Evolutionary conservation across 2,113 vertebrate genomes (phyloP).

Genomic region (Balaeniceps rex): DNA sequence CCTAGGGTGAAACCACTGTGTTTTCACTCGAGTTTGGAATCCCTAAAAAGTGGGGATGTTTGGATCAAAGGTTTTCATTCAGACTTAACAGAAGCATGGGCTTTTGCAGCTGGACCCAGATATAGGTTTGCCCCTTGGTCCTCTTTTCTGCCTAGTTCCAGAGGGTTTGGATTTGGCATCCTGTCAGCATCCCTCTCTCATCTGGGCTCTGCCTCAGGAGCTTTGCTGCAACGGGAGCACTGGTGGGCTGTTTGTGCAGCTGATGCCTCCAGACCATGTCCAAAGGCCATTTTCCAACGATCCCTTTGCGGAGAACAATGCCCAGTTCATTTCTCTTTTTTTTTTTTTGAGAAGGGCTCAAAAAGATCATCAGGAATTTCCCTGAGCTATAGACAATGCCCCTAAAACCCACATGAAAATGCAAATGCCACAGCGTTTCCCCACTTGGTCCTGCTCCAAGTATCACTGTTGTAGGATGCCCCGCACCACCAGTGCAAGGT

Average conservation of each 20-base stretch:
- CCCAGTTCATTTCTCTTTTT: not conserved
- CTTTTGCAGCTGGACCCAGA: not conserved
- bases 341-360: not conserved
- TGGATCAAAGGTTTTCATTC: not conserved
- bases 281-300: not conserved
- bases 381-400: not conserved
- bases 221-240: not conserved
- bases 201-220: not conserved
- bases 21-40: not conserved
- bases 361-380: not conserved
- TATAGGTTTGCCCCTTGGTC: not conserved
- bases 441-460: not conserved
- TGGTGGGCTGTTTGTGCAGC: not conserved
- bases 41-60: not conserved
- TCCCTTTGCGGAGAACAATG: not conserved
- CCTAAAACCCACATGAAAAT: not conserved
- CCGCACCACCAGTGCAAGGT: not conserved
- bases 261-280: not conserved
- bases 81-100: not conserved
- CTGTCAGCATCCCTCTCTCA: not conserved
- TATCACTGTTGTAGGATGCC: fast-evolving
- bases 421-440: not conserved
- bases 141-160: not conserved
- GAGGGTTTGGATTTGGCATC: not conserved
- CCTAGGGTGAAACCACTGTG: not conserved